Base-by-base conservation (phyloP, 2,113 vertebrate genomes). In the Chloroceryle aenea region DNA sequence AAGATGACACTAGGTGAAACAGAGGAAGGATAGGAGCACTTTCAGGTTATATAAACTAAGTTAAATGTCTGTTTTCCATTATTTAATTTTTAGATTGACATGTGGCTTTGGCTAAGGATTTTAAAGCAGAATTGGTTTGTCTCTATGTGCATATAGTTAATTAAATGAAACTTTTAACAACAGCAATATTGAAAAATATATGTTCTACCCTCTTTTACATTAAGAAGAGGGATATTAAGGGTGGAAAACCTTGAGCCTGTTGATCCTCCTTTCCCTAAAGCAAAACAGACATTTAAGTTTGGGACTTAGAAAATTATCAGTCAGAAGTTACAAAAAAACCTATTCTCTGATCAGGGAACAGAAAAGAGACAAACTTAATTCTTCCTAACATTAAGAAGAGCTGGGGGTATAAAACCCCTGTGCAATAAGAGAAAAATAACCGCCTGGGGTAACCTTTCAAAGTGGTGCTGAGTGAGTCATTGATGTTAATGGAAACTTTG, bases 211-310 rank as follows among this genome's bases (percentile, higher is more conserved):
- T 88, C 82, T 76, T 92, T 16, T 90, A 62, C 84, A 27, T 85
- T 93, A 91, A 95, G 84, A 43, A 45, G 74, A 69, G 56, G 48
- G 94, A 89, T 86, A 59, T 93, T 92, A 93, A 86, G 63, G 63
- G 81, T 88, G 50, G 56, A 93, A 96, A 67, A 95, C 56, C 76
- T 94, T 85, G 86, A 98, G 95, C 86, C 73, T 94, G 86, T 96
- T 97, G 95, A 97, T 97, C 96, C 73, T 97, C 95, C 94, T 95
- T 96, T 93, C 93, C 97, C 96, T 95, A 90, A 72, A 97, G 95
- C 93, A 94, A 98, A 98, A 94, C 91, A 96, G 86, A 90, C 81
- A 95, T 93, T 97, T 95, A 66, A 73, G 30, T 95, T 97, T 71
- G 80, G 85, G 95, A 96, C 62, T 82, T 91, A 77, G 80, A 92